Evolutionary conservation across 2,888 invertebrate genomes (phyloP).

Genomic region (Apamea crenata): DNA sequence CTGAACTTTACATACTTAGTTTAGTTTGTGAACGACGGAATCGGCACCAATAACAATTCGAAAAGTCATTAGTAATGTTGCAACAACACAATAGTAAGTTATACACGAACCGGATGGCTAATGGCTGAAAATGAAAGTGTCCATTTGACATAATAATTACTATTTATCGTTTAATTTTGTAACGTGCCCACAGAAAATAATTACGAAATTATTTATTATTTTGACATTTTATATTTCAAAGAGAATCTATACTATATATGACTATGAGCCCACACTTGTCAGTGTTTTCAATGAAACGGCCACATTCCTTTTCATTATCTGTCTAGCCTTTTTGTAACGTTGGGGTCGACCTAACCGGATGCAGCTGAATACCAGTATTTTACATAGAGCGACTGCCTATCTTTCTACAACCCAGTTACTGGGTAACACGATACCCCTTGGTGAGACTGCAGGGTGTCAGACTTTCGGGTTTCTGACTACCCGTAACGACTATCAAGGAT

Average conservation of each 20-base stretch:
- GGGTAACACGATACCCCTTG: not conserved
- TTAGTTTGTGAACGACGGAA: too few relatives aligned
- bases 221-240: not conserved
- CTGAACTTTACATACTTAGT: too few relatives aligned
- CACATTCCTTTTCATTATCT: not conserved
- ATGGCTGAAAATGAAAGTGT: not conserved
- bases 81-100: slow-evolving; percentile 1
- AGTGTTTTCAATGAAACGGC: not conserved
- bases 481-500: not conserved
- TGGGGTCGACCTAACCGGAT: not conserved
- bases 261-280: not conserved
- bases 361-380: not conserved
- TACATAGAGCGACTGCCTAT: not conserved
- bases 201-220: slow-evolving; percentile 11
- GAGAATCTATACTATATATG: too few relatives aligned
- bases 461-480: not conserved
- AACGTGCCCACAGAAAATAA: not conserved
- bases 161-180: not conserved
- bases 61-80: not conserved
- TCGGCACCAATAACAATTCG: too few relatives aligned
- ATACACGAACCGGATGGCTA: not conserved
- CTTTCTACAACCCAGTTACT: too few relatives aligned
- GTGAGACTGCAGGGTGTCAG: not conserved
- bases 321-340: not conserved
- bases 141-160: not conserved